Percentiles rank a stretch among this genome's conserved stretches.
These are phyloP conservation scores for Chaetophractus vellerosus DNA, from an alignment of 2,797 vertebrate species.

Conservation along the genomic window DNA sequence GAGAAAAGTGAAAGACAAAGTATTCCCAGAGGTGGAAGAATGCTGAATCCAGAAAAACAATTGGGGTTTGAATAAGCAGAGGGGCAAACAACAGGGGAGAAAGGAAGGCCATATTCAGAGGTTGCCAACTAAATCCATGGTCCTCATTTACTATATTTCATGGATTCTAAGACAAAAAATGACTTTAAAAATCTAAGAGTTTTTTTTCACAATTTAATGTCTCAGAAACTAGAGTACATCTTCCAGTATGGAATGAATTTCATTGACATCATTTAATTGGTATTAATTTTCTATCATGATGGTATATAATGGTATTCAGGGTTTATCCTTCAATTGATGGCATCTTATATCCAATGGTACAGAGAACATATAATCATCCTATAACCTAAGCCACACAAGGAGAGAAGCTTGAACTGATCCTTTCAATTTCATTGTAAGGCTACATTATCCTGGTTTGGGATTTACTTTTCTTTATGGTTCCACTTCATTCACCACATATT, in stretches of 20 bases:
- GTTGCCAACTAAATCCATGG: not conserved
- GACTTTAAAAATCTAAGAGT: not conserved
- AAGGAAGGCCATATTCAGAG: not conserved
- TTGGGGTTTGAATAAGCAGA: not conserved
- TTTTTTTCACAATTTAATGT: not conserved
- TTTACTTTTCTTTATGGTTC: not conserved
- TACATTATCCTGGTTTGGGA: not conserved
- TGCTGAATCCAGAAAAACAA: not conserved
- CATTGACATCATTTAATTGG: not conserved
- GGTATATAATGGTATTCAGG: not conserved
- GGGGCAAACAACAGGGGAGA: not conserved
- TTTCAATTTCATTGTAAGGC: not conserved
- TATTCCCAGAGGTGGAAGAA: not conserved
- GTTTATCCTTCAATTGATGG: not conserved
- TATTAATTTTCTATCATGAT: not conserved
- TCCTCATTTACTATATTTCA: not conserved
- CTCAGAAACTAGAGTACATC: not conserved
- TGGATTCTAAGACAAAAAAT: conserved; percentile 12
- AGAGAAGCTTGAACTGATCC: not conserved
- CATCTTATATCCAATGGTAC: not conserved
- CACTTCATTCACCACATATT: not conserved
- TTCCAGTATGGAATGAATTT: not conserved
- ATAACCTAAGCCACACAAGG: not conserved
- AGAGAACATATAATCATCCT: not conserved
- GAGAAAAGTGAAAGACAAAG: not conserved